Percentiles rank a stretch among this genome's conserved stretches.
These are phyloP conservation scores for Tyrannus savana DNA, from an alignment of 2,113 vertebrate species.

Conservation along the genomic window DNA sequence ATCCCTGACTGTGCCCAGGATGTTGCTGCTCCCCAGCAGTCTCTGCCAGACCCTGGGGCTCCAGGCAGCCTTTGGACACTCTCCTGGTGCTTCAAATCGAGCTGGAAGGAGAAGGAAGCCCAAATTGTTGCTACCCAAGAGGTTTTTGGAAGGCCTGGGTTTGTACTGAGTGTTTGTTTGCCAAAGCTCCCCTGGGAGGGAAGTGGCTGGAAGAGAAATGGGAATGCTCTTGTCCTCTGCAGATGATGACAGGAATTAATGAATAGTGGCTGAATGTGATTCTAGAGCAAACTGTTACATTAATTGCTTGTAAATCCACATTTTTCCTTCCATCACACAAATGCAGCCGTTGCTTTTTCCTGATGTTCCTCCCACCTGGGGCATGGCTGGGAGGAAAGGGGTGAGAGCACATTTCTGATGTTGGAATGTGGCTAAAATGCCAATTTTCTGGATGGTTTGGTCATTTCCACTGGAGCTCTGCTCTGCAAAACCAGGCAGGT, in stretches of 20 bases:
- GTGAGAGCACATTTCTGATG: not conserved
- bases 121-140: not conserved
- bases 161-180: not conserved
- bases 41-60: not conserved
- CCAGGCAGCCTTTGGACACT: too few species aligned
- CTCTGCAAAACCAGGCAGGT: not conserved
- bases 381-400: not conserved
- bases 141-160: not conserved
- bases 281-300: not conserved
- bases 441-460: not conserved
- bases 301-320: not conserved
- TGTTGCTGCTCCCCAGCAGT: not conserved
- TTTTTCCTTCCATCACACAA: not conserved
- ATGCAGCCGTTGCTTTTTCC: not conserved
- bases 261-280: not conserved
- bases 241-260: not conserved
- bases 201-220: not conserved
- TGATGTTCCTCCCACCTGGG: not conserved
- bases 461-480: not conserved
- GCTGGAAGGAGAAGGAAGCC: not conserved
- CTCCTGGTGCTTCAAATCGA: not conserved
- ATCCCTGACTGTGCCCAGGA: not conserved
- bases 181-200: not conserved
- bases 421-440: not conserved
- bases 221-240: not conserved